Evolutionary conservation across 2,888 invertebrate species (phyloP).

Genomic region (Candidula unifasciata): DNA sequence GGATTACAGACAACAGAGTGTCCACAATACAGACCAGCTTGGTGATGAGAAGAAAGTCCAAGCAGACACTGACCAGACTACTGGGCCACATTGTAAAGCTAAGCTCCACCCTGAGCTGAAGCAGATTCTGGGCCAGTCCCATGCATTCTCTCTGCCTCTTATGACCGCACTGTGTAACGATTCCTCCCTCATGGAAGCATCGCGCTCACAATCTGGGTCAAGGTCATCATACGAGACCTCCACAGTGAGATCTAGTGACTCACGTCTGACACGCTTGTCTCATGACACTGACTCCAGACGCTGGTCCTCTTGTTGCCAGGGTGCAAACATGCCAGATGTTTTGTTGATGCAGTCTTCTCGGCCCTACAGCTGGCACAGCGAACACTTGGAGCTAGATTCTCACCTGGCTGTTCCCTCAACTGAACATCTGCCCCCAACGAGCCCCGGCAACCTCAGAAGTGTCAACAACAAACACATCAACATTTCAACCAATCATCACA

Average conservation of each 20-base stretch:
- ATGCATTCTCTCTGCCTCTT: slow-evolving; percentile 83
- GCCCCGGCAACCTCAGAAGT: slow-evolving; percentile 30
- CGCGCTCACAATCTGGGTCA: slow-evolving; percentile 55
- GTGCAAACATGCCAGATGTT: slow-evolving; percentile 53
- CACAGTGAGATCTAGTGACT: slow-evolving; percentile 68
- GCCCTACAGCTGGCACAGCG: slow-evolving; percentile 75
- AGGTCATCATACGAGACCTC: slow-evolving; percentile 65
- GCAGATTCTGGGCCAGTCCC: slow-evolving; percentile 68
- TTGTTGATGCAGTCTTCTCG: slow-evolving; percentile 59
- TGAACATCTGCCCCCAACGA: slow-evolving; percentile 32
- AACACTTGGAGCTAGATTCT: slow-evolving; percentile 72
- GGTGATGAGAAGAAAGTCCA: slow-evolving; percentile 15
- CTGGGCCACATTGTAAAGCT: slow-evolving; percentile 56
- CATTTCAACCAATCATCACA: slow-evolving; percentile 29
- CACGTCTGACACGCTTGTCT: slow-evolving; percentile 64
- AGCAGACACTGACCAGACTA: background rate
- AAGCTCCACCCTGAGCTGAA: slow-evolving; percentile 71
- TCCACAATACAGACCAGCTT: slow-evolving; percentile 51
- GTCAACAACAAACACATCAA: slow-evolving; percentile 45
- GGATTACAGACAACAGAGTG: slow-evolving; percentile 41
- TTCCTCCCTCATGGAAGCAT: slow-evolving; percentile 60
- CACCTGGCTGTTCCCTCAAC: slow-evolving; percentile 56
- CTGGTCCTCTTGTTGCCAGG: slow-evolving; percentile 69
- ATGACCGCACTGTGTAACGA: slow-evolving; percentile 96
- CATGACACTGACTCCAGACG: slow-evolving; percentile 68